These are phyloP conservation scores for Arenaria interpres DNA, from an alignment of 2,113 vertebrate genomes.

Conservation along the genomic window DNA sequence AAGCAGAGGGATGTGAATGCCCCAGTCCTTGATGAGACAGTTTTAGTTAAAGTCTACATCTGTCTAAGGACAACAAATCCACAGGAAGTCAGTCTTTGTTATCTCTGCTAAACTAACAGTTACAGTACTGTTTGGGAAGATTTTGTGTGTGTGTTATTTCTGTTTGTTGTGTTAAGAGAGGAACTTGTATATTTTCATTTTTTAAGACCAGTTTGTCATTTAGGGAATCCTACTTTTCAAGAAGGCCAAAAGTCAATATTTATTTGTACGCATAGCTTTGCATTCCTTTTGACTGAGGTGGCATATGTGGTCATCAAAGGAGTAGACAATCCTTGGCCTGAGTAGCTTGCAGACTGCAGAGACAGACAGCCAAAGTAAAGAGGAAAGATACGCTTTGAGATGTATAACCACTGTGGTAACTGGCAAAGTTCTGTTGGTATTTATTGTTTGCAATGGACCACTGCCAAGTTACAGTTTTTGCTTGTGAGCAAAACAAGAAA, in stretches of 20 bases:
- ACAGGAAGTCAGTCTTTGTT: not conserved
- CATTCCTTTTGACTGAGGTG: not conserved
- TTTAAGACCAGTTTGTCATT: not conserved
- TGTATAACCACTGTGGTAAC: not conserved
- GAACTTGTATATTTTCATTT: not conserved
- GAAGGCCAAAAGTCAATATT: not conserved
- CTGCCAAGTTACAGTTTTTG: constrained; percentile 5
- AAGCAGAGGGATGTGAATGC: not conserved
- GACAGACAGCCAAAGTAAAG: not conserved
- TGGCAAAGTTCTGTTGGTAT: not conserved
- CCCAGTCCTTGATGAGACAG: accelerated
- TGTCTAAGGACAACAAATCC: not conserved
- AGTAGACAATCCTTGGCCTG: not conserved
- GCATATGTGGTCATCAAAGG: not conserved
- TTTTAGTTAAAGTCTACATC: not conserved
- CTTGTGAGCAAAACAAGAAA: constrained; percentile 28
- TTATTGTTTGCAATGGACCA: not conserved
- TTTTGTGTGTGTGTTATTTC: not conserved
- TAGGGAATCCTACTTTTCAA: not conserved
- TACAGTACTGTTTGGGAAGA: not conserved
- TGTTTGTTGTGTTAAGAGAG: not conserved
- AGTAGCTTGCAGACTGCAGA: not conserved
- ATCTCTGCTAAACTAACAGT: not conserved
- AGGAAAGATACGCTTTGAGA: not conserved
- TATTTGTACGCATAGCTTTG: not conserved